Evolutionary conservation across 2,113 vertebrate species (phyloP).

Genomic region (Triplophysa siluroides): DNA sequence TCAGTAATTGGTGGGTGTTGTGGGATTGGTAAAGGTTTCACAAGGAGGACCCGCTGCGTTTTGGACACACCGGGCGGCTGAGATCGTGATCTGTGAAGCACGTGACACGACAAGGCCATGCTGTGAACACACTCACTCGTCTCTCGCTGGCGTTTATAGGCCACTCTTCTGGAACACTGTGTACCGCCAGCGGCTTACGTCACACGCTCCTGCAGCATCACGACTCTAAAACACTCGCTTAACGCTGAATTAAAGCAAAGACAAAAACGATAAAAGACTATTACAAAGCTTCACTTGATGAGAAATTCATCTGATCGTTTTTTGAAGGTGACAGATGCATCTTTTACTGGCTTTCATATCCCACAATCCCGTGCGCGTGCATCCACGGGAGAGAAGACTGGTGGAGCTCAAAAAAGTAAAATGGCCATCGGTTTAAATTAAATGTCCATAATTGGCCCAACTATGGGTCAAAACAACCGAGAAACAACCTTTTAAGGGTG

Average conservation of each 20-base stretch:
- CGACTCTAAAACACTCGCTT: background rate
- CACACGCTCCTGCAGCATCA: background rate
- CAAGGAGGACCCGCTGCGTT: background rate
- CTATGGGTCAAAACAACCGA: too few relatives aligned
- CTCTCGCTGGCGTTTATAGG: slow-evolving; percentile 30
- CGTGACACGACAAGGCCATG: background rate
- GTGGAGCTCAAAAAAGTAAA: too few relatives aligned
- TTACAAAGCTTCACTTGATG: too few relatives aligned
- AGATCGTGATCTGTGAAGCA: slow-evolving; percentile 37
- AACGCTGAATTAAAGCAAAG: background rate
- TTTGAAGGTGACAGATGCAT: too few relatives aligned
- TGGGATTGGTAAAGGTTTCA: background rate
- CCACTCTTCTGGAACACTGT: slow-evolving; percentile 47
- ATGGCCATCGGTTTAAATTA: too few relatives aligned
- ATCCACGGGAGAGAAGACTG: too few relatives aligned
- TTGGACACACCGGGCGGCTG: background rate
- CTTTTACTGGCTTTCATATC: too few relatives aligned
- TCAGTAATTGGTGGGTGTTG: background rate
- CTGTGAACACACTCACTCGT: background rate
- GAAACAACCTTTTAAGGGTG: too few relatives aligned
- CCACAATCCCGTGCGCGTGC: too few relatives aligned
- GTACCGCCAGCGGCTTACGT: slow-evolving; percentile 42
- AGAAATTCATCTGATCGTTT: too few relatives aligned
- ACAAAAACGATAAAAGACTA: too few relatives aligned
- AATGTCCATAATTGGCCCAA: too few relatives aligned